Percentiles rank a stretch among this genome's conserved stretches.
Evolutionary conservation across 2,797 vertebrate genomes (phyloP).

Genomic region (Ispidina picta): DNA sequence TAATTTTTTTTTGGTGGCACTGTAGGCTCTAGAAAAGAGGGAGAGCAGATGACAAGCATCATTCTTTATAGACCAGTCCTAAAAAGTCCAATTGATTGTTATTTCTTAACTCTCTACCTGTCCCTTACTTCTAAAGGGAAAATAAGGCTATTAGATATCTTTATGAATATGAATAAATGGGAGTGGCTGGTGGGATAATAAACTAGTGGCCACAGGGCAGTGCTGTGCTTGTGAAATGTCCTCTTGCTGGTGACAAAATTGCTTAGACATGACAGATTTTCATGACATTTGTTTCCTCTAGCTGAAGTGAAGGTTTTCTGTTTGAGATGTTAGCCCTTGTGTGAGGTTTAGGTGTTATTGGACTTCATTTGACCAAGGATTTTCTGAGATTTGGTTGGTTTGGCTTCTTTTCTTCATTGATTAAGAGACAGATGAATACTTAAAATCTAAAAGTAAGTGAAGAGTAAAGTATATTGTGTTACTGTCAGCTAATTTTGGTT

Average conservation of each 20-base stretch:
- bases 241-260: neutral
- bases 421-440: neutral
- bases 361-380: neutral
- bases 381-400: neutral
- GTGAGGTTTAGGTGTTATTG: neutral
- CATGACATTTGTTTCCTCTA: neutral
- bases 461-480: neutral
- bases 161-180: neutral
- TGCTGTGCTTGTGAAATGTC: neutral
- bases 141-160: neutral
- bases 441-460: neutral
- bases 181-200: neutral
- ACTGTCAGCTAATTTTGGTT: neutral
- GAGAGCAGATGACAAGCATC: neutral
- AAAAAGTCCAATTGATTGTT: neutral
- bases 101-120: neutral
- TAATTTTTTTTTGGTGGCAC: neutral
- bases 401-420: neutral
- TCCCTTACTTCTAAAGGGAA: neutral
- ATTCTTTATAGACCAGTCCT: neutral
- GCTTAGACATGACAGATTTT: neutral
- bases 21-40: neutral
- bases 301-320: neutral
- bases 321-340: neutral
- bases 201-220: neutral